phyloP scores from a whole-genome alignment of 2,888 invertebrate genomes.

The Lasioglossum morio region DNA sequence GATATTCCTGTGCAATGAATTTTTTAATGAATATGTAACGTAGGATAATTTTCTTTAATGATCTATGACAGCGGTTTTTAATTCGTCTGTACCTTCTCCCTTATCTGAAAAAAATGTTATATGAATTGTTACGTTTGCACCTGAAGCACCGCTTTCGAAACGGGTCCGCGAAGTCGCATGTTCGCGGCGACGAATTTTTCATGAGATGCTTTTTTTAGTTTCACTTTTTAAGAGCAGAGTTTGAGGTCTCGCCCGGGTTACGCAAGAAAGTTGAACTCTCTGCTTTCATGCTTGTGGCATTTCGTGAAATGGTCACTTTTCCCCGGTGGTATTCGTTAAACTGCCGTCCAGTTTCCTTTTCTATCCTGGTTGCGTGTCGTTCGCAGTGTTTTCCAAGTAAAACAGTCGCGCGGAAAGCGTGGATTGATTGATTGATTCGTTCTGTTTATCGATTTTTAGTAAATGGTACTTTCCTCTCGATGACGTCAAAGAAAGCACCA shows the following conservation, averaged over 20 bases:
- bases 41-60: not conserved
- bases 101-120: not conserved
- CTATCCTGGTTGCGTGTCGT: not conserved
- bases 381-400: not conserved
- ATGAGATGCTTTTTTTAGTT: not conserved
- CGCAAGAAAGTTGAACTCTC: not conserved
- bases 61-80: not conserved
- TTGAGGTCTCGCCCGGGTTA: not conserved
- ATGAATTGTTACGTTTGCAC: not conserved
- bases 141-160: not conserved
- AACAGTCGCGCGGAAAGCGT: not conserved
- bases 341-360: not conserved
- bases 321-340: not conserved
- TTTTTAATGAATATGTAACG: no score
- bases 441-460: not conserved
- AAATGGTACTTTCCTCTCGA: not conserved
- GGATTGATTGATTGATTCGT: not conserved
- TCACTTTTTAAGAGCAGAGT: not conserved
- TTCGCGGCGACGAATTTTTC: not conserved
- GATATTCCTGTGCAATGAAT: no score
- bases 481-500: not conserved
- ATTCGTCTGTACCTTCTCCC: not conserved
- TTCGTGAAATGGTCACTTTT: slow-evolving; percentile 10
- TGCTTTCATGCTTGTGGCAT: not conserved
- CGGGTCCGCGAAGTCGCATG: not conserved